phyloP scores from a whole-genome alignment of 2,888 invertebrate species.

The Parnassius mnemosyne region DNA sequence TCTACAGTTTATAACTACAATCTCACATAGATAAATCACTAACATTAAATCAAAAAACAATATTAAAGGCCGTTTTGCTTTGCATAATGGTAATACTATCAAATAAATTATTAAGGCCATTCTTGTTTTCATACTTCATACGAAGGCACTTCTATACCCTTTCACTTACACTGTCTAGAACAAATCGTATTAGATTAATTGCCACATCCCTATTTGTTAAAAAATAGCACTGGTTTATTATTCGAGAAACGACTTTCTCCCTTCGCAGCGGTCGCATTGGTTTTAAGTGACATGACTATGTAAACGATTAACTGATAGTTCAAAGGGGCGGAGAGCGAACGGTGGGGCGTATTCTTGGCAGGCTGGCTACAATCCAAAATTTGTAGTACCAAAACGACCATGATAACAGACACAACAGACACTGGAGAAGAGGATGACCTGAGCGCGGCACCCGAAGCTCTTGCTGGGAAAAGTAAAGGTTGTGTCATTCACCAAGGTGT shows the following conservation, averaged over 20 bases:
- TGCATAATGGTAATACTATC: slow-evolving; percentile 52
- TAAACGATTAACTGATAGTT: no score
- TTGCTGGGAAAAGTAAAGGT: no score
- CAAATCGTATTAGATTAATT: slow-evolving; percentile 41
- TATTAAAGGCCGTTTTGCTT: slow-evolving; percentile 40
- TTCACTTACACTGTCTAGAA: slow-evolving; percentile 35
- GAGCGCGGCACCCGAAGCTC: no score
- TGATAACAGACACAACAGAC: no score
- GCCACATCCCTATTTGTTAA: slow-evolving; percentile 42
- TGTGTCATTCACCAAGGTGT: no score
- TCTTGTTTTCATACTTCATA: slow-evolving; percentile 40
- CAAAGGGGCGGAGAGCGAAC: no score
- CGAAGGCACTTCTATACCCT: slow-evolving; percentile 61
- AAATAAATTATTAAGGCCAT: slow-evolving; percentile 43
- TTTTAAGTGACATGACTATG: neutral
- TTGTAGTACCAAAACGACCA: no score
- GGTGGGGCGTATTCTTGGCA: no score
- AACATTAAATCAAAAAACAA: slow-evolving; percentile 45
- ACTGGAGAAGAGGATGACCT: no score
- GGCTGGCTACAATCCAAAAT: no score
- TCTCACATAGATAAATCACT: slow-evolving; percentile 33
- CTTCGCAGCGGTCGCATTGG: slow-evolving; percentile 31
- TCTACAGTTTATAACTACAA: slow-evolving; percentile 30
- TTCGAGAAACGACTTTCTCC: neutral
- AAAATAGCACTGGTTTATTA: slow-evolving; percentile 36